Percentiles rank a stretch among this genome's conserved stretches.
phyloP scores from a whole-genome alignment of 2,797 vertebrate species.

The Eidolon dupreanum region DNA sequence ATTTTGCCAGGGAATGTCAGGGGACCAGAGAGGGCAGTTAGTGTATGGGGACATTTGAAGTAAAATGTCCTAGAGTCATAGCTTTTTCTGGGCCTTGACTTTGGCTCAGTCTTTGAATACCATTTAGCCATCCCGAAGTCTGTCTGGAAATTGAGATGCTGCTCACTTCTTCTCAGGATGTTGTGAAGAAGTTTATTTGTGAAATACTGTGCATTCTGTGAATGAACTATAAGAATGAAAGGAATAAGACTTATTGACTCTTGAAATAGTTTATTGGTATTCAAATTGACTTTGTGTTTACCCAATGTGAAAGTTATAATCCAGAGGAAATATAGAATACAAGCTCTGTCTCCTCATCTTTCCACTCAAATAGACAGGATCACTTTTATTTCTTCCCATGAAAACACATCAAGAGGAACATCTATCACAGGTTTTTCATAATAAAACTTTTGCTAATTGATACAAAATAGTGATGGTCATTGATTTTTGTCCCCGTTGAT shows the following conservation, averaged over 20 bases:
- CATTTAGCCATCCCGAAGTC: neutral
- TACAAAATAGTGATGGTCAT: neutral
- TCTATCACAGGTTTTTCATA: neutral
- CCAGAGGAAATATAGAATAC: neutral
- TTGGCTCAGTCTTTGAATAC: slow-evolving; percentile 23
- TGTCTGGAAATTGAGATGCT: slow-evolving; percentile 22
- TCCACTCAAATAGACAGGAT: neutral
- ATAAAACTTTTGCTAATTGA: neutral
- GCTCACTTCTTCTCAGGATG: neutral
- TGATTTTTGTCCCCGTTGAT: slow-evolving; percentile 6
- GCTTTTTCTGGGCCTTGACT: slow-evolving; percentile 14
- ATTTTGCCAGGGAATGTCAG: neutral
- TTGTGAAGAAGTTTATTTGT: slow-evolving; percentile 34
- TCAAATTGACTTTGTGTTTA: slow-evolving; percentile 22
- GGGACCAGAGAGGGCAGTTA: neutral
- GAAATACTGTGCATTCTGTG: neutral
- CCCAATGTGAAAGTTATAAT: neutral
- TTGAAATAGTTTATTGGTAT: slow-evolving; percentile 35
- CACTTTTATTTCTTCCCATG: neutral
- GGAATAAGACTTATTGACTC: neutral
- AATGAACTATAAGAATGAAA: neutral
- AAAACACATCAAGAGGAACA: neutral
- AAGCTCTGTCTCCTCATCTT: neutral
- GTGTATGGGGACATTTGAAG: neutral
- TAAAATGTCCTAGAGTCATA: neutral